phyloP scores from a whole-genome alignment of 2,113 vertebrate species.

The Atrichornis clamosus region DNA sequence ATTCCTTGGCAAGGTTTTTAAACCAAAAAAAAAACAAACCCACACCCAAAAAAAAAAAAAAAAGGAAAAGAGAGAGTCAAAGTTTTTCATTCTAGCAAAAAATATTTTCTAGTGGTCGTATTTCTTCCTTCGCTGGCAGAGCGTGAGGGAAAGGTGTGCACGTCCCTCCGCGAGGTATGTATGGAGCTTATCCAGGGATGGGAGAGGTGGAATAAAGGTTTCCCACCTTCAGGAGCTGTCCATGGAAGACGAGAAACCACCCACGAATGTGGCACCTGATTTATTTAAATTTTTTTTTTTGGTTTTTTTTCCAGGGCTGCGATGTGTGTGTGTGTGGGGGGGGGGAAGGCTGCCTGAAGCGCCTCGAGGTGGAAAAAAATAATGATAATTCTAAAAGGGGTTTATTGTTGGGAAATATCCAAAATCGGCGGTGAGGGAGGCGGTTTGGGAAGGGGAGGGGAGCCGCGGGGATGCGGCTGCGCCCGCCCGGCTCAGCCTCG shows the following conservation, averaged over 20 bases:
- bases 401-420: not conserved
- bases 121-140: not conserved
- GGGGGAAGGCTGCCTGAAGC: not conserved
- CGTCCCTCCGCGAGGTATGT: not conserved
- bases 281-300: not conserved
- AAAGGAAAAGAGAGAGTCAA: not conserved
- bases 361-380: not conserved
- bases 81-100: conserved; percentile 10
- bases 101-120: not conserved
- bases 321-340: too few relatives aligned
- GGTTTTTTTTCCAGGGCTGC: not conserved
- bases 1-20: too few relatives aligned
- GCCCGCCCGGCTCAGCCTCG: not conserved
- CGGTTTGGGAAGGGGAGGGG: not conserved
- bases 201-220: not conserved
- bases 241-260: not conserved
- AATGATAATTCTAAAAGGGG: not conserved
- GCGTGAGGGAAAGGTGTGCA: not conserved
- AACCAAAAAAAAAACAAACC: too few relatives aligned
- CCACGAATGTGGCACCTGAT: not conserved
- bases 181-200: not conserved
- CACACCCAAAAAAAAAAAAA: too few relatives aligned
- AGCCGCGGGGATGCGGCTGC: not conserved
- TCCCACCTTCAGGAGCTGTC: not conserved
- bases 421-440: not conserved